These are phyloP conservation scores for Paracyclopina nana DNA, from an alignment of 1,140 invertebrate species.

Conservation along the genomic window DNA sequence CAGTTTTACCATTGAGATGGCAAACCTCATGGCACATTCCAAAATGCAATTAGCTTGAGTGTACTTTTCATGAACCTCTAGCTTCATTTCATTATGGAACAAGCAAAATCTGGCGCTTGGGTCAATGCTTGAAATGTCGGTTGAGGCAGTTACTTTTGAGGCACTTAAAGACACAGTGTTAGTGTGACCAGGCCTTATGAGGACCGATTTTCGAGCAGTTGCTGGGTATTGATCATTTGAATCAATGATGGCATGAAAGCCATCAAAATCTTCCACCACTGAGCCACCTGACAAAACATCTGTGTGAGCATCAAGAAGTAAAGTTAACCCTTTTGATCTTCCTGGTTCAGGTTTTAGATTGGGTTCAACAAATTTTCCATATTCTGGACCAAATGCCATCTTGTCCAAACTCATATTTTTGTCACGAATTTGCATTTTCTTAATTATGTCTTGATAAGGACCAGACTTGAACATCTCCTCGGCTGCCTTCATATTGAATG, in stretches of 20 bases:
- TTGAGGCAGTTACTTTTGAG: no score
- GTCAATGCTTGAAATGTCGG: not conserved
- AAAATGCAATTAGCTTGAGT: not conserved
- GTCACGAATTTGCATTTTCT: no score
- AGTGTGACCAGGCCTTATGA: not conserved
- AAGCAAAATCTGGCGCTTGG: not conserved
- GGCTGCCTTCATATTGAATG: not conserved
- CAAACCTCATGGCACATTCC: conserved; percentile 1
- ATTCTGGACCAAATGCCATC: no score
- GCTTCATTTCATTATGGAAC: not conserved
- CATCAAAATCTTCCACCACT: conserved; percentile 10
- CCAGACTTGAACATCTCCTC: no score
- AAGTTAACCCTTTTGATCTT: not conserved
- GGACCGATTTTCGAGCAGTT: not conserved
- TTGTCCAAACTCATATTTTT: no score
- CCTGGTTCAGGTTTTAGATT: no score
- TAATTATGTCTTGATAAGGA: no score
- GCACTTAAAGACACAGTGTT: not conserved
- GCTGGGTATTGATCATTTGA: not conserved
- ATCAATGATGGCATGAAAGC: not conserved
- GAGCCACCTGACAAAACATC: conserved; percentile 1
- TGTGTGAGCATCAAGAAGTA: conserved; percentile 8
- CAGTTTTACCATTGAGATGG: no score
- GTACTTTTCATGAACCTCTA: not conserved
- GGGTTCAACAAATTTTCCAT: no score